Evolutionary conservation across 2,797 vertebrate genomes (phyloP).

Genomic region (Cuniculus paca): DNA sequence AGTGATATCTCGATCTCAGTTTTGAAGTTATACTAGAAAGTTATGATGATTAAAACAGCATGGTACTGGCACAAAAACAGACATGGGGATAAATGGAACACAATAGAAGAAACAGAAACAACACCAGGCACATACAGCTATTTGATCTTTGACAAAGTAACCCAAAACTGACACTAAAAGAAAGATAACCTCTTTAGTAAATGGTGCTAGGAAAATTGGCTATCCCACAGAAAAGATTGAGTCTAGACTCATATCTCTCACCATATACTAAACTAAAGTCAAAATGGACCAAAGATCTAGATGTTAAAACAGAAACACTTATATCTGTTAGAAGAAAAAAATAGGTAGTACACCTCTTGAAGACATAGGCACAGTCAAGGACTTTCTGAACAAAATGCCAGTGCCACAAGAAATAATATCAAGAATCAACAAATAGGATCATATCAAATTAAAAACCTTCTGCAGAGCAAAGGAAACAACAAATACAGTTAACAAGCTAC

Average conservation of each 20-base stretch:
- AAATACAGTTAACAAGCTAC: neutral
- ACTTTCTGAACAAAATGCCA: neutral
- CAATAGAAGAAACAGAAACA: neutral
- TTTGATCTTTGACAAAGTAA: too few species aligned
- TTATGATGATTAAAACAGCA: neutral
- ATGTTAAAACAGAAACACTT: neutral
- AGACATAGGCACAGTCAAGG: neutral
- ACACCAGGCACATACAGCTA: too few species aligned
- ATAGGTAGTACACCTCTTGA: neutral
- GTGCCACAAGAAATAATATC: neutral
- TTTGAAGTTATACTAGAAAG: neutral
- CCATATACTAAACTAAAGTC: neutral
- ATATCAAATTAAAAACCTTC: neutral
- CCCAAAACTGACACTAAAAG: too few species aligned
- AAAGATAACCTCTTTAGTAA: too few species aligned
- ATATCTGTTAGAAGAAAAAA: neutral
- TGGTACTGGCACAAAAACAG: neutral
- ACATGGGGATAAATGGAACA: neutral
- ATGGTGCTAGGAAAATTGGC: too few species aligned
- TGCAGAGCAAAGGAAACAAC: neutral
- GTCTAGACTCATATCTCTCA: neutral
- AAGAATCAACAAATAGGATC: neutral
- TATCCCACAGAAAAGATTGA: neutral
- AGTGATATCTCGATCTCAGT: neutral
- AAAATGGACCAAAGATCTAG: neutral